Evolutionary conservation across 2,888 invertebrate genomes (phyloP), one percentile per base, ranked within the genome.

Genomic region (Agrotis ipsilon): DNA sequence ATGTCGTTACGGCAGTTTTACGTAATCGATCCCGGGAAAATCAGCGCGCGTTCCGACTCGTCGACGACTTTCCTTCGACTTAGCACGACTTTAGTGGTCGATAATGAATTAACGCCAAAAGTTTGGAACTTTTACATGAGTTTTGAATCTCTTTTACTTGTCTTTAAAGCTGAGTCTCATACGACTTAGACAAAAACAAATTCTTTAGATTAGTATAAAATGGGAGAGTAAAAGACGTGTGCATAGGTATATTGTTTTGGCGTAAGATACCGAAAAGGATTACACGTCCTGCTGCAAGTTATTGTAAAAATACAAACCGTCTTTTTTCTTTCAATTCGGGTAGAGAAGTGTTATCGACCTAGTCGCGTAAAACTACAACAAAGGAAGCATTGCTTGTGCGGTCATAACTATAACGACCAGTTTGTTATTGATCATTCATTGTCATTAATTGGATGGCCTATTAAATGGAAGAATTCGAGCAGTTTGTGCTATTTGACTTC

Each of bases 1-100:
- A 80, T 85, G 84, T 77, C 72, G 83, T 75, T 74, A 77, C 70
- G 75, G 72, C 68, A 64, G 76, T 60, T 80, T 83, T 82, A 86
- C 78, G 71, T 83, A 84, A 87, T 72, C 72, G 70, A 74, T 83
- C 76, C 77, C 72, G 70, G 74, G 74, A 74, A 82, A 83, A 82
- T 82, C 74, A 70, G 69, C 67, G 73, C 61, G 63, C 76, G 73
- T 64, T 79, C 59, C 64, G 72, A 73, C 69, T 72, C 55, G 18
- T 46, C 65, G 32, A 32, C 65, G 64, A 66, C 67, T 82, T 75
- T 62, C 16, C 75, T 69, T 11, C 32, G 27, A 64, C 24, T 51
- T 21, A 13, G 18, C 49, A 48, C 13, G n/a, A 48, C 43, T 45
- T 1, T 58, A 24, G 46, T 32, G 49, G 79, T 71, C 67, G 54